Evolutionary conservation across 2,113 vertebrate species (phyloP).

Genomic region (Pluvianellus socialis): DNA sequence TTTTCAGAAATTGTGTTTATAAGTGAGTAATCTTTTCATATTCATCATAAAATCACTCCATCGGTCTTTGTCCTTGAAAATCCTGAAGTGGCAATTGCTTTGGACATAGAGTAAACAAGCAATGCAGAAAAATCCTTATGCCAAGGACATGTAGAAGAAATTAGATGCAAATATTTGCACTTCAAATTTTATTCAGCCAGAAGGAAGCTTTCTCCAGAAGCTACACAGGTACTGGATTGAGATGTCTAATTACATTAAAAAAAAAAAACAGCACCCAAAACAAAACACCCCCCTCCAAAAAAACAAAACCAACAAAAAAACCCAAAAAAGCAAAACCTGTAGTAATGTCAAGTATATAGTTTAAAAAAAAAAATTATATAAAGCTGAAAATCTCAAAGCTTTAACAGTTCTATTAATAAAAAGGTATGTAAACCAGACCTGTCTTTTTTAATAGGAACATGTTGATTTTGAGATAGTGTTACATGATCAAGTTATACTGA

Average conservation of each 20-base stretch:
- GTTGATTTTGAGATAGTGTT: not conserved
- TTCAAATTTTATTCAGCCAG: conserved; percentile 20
- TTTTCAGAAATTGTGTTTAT: not conserved
- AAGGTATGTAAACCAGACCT: not conserved
- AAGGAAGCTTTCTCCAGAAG: not conserved
- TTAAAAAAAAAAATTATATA: not conserved
- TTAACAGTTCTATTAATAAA: not conserved
- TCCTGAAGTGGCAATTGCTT: conserved; percentile 18
- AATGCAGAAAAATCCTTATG: not conserved
- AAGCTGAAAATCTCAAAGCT: not conserved
- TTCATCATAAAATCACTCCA: not conserved
- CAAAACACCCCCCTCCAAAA: no score
- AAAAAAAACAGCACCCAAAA: not conserved
- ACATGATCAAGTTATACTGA: not conserved
- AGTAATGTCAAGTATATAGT: not conserved
- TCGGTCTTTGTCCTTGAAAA: conserved; percentile 22
- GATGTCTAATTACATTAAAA: not conserved
- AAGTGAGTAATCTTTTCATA: not conserved
- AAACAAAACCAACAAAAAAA: not conserved
- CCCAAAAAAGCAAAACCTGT: not conserved
- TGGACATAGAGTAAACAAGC: conserved; percentile 13
- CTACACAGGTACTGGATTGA: not conserved
- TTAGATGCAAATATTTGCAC: conserved; percentile 35
- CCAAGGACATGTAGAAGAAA: conserved; percentile 24
- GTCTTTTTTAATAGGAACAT: not conserved